Evolutionary conservation across 2,797 vertebrate species (phyloP), one percentile per base, ranked within the genome.

Genomic region (Poeciliopsis turneri): DNA sequence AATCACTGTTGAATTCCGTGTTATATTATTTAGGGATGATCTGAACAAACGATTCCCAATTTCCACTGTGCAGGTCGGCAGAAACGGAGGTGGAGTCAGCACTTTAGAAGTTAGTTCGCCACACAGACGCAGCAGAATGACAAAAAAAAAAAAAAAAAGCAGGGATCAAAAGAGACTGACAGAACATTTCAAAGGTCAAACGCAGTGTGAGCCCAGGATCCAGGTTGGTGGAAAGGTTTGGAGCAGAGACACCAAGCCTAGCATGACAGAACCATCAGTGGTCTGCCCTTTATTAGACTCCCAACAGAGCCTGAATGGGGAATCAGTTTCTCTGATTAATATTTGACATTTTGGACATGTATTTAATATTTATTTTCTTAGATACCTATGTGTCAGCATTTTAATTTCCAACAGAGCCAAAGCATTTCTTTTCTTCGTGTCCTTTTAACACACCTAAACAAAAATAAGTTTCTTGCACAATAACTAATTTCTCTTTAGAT

Each of bases 141-240:
- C 55, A 77, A 49, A 39, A 36, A 36, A 36, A 0, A 36, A 36
- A 36, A 0, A 5, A 36, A 25, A 47, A 61, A 18, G 23, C 23
- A 61, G 45, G 23, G 71, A 78, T 49, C 23, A 49, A 61, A 64
- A 36, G 49, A 43, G 47, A 25, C 23, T 41, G 25, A 74, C 36
- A 12, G 18, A 28, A 69, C 78, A 75, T 75, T 75, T 75, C 55
- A 55, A 53, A 75, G 49, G 47, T 69, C 47, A 36, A 64, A 57
- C 72, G 59, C 20, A 69, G 69, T 15, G 49, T 55, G 49, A 70
- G 9, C 8, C 10, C 43, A 69, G 9, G 72, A 36, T 74, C 51
- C 51, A 8, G 36, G 78, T 45, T 75, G 46, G 49, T 39, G 12
- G 57, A 79, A 74, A 78, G 78, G 39, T 69, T 64, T 73, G 30